Conservation (phyloP, 1,140 invertebrate genomes). For the Neodiprion lecontei region DNA sequence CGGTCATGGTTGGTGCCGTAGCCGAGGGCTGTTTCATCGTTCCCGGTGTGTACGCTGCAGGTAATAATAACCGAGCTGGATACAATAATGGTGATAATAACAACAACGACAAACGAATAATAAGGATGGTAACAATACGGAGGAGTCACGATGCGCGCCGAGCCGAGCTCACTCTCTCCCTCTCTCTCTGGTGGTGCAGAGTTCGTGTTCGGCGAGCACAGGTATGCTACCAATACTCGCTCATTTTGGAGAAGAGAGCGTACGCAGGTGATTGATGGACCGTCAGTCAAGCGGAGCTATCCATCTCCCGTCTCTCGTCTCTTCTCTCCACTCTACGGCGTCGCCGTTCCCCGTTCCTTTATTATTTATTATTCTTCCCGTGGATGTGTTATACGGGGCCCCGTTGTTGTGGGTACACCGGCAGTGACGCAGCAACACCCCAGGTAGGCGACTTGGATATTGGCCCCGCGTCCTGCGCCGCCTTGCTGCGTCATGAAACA, state of each 20-base stretch:
- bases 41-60: too few species aligned
- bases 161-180: conserved; percentile 41
- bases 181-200: conserved; percentile 31
- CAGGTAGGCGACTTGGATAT: neutral
- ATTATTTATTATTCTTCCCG: conserved; percentile 60
- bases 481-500: conserved; percentile 58
- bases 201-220: conserved; percentile 6
- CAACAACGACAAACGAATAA: neutral
- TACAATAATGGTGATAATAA: too few species aligned
- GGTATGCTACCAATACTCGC: too few species aligned
- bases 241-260: neutral
- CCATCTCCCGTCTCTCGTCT: conserved; percentile 49
- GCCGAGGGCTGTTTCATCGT: too few species aligned
- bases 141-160: neutral
- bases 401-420: conserved; percentile 14
- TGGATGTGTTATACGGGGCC: conserved; percentile 38
- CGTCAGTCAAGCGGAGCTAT: conserved; percentile 60
- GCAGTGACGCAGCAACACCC: conserved; percentile 49
- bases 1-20: too few species aligned
- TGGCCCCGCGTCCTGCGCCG: conserved; percentile 25
- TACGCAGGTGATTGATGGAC: conserved; percentile 55
- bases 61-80: too few species aligned
- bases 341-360: conserved; percentile 36
- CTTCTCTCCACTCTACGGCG: conserved; percentile 19
- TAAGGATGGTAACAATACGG: neutral